Conservation (phyloP, 92 coral and sea anemone genomes). For the Epizoanthus ramosus region DNA sequence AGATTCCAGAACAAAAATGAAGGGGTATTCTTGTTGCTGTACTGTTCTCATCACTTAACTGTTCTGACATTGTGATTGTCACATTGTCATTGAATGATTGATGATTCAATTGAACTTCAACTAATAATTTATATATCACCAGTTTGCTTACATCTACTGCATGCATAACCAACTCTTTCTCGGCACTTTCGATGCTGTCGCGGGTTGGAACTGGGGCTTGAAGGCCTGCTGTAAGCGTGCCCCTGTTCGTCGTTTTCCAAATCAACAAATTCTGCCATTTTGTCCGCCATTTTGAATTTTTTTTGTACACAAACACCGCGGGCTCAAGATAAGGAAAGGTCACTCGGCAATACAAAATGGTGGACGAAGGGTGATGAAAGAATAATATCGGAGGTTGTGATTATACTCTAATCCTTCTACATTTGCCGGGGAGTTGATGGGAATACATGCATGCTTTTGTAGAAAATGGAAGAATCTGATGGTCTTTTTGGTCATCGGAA, state of each 20-base stretch:
- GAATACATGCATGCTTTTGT: background rate
- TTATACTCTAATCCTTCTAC: background rate
- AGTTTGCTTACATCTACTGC: constrained; percentile 62
- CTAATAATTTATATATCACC: too few relatives aligned
- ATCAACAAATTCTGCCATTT: constrained; percentile 70
- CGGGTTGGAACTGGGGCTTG: constrained; percentile 54
- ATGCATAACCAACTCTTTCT: constrained; percentile 68
- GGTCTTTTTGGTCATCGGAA: background rate
- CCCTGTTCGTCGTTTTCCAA: constrained; percentile 51
- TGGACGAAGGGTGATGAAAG: background rate
- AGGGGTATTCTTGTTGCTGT: too few relatives aligned
- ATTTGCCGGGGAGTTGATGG: background rate
- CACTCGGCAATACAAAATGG: constrained; percentile 7
- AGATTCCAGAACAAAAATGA: too few relatives aligned
- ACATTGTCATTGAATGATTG: too few relatives aligned
- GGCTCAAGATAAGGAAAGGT: constrained; percentile 33
- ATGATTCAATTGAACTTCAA: too few relatives aligned
- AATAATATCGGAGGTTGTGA: constrained; percentile 12
- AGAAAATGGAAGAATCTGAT: constrained; percentile 3
- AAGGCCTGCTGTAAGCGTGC: constrained; percentile 48
- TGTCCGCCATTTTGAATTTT: constrained; percentile 29
- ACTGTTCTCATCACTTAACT: too few relatives aligned
- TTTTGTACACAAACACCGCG: constrained; percentile 9
- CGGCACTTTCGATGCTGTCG: constrained; percentile 72
- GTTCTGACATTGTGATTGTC: too few relatives aligned